A percentile compares a stretch with the other conserved stretches of the same genome.
phyloP scores from a whole-genome alignment of 2,113 vertebrate species.

The Gymnorhina tibicen region DNA sequence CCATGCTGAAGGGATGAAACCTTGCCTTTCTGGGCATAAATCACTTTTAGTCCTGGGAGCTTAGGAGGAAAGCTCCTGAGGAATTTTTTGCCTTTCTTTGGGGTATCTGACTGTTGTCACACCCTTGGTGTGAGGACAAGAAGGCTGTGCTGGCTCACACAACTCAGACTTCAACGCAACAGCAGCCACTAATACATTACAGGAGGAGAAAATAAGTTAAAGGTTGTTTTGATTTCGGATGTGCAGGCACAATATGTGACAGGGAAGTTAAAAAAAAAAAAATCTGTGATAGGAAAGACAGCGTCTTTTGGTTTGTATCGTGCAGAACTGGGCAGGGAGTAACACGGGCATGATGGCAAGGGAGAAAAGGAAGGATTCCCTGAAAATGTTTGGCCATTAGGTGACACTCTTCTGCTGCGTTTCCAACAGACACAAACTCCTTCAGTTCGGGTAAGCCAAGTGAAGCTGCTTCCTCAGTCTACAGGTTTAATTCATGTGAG shows the following conservation, averaged over 20 bases:
- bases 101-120: background rate
- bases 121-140: background rate
- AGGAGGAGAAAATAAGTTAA: background rate
- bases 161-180: background rate
- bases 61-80: background rate
- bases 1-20: background rate
- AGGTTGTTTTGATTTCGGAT: background rate
- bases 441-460: background rate
- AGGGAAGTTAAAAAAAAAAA: background rate
- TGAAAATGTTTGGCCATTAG: background rate
- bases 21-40: background rate
- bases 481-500: background rate
- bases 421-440: background rate
- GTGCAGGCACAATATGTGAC: background rate
- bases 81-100: background rate
- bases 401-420: constrained; percentile 32
- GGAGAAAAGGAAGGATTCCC: background rate
- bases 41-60: background rate
- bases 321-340: background rate
- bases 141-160: background rate
- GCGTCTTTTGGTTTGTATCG: rapidly evolving
- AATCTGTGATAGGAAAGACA: background rate
- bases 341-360: background rate
- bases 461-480: background rate
- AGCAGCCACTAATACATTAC: background rate